Evolutionary conservation across 1,140 invertebrate species (phyloP).

Genomic region (Parasteatoda tepidariorum): DNA sequence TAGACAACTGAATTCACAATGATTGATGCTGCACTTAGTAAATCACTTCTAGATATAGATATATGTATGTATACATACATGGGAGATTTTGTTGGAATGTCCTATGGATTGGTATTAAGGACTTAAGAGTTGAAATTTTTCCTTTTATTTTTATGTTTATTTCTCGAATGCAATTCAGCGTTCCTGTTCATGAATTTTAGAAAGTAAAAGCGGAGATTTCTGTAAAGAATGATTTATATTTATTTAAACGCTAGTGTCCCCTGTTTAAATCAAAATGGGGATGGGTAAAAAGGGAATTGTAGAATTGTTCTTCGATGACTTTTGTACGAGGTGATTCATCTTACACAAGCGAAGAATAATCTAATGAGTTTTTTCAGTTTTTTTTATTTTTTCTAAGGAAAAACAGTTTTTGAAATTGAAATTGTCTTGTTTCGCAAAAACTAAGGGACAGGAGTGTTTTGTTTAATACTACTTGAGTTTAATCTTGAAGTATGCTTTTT

Average conservation of each 20-base stretch:
- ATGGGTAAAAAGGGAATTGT: neutral
- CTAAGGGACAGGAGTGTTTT: neutral
- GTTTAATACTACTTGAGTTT: neutral
- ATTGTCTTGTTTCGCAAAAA: too few species aligned
- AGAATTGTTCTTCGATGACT: neutral
- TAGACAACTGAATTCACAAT: slow-evolving; percentile 16
- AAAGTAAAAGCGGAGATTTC: neutral
- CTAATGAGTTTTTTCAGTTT: neutral
- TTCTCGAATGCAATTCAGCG: too few species aligned
- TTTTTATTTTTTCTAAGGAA: too few species aligned
- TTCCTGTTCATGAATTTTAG: slow-evolving; percentile 24
- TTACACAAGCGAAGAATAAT: neutral
- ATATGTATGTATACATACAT: neutral
- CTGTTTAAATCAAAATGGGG: neutral
- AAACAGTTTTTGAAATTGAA: too few species aligned
- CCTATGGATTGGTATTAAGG: neutral
- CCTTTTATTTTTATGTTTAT: neutral
- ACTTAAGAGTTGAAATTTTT: neutral
- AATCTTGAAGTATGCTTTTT: neutral
- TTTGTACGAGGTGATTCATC: neutral
- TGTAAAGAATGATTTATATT: slow-evolving; percentile 27
- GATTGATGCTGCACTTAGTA: slow-evolving; percentile 43
- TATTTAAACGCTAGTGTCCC: slow-evolving; percentile 26
- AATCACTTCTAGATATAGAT: slow-evolving; percentile 30
- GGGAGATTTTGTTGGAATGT: neutral